Percentiles rank a stretch among this genome's conserved stretches.
Conservation (phyloP, 2,797 vertebrate genomes). For the Hippoglossus hippoglossus region DNA sequence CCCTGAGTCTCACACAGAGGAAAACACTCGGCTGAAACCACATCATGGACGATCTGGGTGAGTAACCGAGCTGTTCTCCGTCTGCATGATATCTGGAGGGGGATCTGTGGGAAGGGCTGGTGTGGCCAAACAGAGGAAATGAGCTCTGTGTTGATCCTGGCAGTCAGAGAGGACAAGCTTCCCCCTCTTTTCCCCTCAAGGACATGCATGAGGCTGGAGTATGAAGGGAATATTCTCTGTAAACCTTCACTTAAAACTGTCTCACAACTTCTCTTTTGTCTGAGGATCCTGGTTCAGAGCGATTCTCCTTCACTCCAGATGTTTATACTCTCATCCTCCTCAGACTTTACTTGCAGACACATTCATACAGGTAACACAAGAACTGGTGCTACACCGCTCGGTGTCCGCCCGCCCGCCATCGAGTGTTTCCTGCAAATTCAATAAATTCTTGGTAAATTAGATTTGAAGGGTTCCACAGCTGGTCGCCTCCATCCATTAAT, state of each 20-base stretch:
- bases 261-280: too few relatives aligned
- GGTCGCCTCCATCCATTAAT: constrained; percentile 35
- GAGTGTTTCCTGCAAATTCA: constrained; percentile 60
- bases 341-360: too few relatives aligned
- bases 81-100: constrained; percentile 54
- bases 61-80: constrained; percentile 51
- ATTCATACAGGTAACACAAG: constrained; percentile 26
- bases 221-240: not conserved
- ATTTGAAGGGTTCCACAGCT: constrained; percentile 41
- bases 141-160: constrained; percentile 45
- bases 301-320: too few relatives aligned
- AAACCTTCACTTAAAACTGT: too few relatives aligned
- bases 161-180: constrained; percentile 16
- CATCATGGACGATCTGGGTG: constrained; percentile 86
- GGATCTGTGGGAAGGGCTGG: constrained; percentile 57
- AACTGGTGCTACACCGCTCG: too few relatives aligned
- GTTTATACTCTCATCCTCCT: too few relatives aligned
- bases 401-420: not conserved
- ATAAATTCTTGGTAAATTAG: constrained; percentile 62
- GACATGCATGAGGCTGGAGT: constrained; percentile 20
- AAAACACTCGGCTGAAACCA: constrained; percentile 23
- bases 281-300: too few relatives aligned
- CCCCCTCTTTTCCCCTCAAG: constrained; percentile 14
- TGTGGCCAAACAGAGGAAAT: constrained; percentile 62
- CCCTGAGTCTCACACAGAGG: constrained; percentile 27